Base-by-base conservation (phyloP, 2,113 vertebrate species). In the Ammodytes marinus region DNA sequence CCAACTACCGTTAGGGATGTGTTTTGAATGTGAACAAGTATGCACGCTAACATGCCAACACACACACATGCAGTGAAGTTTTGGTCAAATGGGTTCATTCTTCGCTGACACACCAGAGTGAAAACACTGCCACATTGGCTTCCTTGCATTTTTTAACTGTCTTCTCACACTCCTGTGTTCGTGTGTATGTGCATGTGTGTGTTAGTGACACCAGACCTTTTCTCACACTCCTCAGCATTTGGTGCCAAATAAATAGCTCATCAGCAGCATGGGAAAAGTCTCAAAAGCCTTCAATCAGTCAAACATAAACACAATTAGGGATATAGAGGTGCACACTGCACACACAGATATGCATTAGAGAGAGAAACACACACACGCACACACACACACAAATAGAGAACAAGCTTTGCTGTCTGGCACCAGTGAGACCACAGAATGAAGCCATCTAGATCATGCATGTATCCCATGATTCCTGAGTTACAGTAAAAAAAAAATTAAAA, bases 61-160 rank as follows among this genome's bases (percentile, higher is more conserved):
- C 66, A 54, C 7, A 40, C n/a, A 58, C 54, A 47, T 42, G 45
- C 6, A 60, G 40, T 17, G 61, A 39, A 17, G 52, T 46, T 78
- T 67, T 54, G 86, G 72, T 59, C 57, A 19, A 77, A 79, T 13
- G 61, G 67, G 61, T 60, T 83, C 74, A 40, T 53, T 79, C 68
- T 66, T 64, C 46, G 54, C 46, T 58, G 79, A 88, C 70, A 76
- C 3, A 1, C 1, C 2, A 59, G 60, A 82, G 46, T 67, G 40
- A 85, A 77, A 77, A 84, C 79, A 83, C 67, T 78, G 77, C 80
- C 80, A 86, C 70, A 84, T 74, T 58, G 49, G 42, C 69, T 43
- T 69, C 68, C 39, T 42, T 45, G 53, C 53, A 74, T 68, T 66
- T 66, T 27, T 49, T 37, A 71, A 75, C 64, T 71, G n/a, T 78